Conservation (phyloP, 2,113 vertebrate species). For the Salvelinus alpinus region DNA sequence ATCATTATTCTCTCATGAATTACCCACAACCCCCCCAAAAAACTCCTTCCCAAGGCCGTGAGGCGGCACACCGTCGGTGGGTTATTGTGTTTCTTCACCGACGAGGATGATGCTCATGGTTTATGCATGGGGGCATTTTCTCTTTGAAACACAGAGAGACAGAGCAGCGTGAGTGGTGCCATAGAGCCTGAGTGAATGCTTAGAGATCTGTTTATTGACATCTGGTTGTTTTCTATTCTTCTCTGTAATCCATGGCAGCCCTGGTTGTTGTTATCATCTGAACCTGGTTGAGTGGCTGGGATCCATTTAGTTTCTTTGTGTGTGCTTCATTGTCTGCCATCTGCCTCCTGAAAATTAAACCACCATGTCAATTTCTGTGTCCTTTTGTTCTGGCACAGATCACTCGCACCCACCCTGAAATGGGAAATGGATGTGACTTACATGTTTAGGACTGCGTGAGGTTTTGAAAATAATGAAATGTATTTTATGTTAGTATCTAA, state of each 20-base stretch:
- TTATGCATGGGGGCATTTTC: constrained; percentile 2
- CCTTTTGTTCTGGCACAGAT: constrained; percentile 23
- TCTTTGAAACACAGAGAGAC: constrained; percentile 6
- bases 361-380: constrained; percentile 10
- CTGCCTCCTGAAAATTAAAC: constrained; percentile 42
- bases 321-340: constrained; percentile 26
- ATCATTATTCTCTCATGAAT: background rate
- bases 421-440: background rate
- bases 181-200: background rate
- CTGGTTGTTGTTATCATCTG: constrained; percentile 22
- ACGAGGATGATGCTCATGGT: background rate
- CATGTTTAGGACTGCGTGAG: constrained; percentile 1
- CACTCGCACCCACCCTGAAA: constrained; percentile 30
- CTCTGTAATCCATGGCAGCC: background rate
- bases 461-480: background rate
- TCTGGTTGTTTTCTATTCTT: constrained; percentile 5
- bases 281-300: constrained; percentile 14
- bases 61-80: background rate
- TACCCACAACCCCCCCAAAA: background rate
- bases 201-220: constrained; percentile 1
- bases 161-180: background rate
- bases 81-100: background rate
- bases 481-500: background rate
- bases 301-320: constrained; percentile 27
- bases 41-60: background rate